Evolutionary conservation across 1,140 invertebrate species (phyloP).

Genomic region (Branchinecta lindahli): DNA sequence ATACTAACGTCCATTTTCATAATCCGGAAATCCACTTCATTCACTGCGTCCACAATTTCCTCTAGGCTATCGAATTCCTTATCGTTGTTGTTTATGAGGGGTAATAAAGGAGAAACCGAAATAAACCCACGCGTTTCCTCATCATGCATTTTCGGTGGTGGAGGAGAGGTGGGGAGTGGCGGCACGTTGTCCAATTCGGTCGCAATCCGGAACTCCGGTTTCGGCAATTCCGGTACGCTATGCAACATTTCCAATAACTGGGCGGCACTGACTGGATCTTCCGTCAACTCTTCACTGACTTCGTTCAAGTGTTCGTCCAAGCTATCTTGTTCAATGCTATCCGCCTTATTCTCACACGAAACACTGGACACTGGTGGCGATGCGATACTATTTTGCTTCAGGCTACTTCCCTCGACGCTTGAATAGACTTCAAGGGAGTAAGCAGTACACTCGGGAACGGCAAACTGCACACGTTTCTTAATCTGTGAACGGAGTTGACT

Average conservation of each 20-base stretch:
- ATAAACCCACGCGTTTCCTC: background rate
- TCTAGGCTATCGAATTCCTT: background rate
- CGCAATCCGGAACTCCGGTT: background rate
- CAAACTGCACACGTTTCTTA: constrained; percentile 3
- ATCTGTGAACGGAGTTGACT: background rate
- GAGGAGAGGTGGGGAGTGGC: background rate
- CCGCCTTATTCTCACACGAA: background rate
- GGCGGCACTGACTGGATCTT: background rate
- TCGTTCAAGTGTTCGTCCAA: background rate
- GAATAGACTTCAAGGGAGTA: background rate
- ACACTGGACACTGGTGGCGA: too few relatives aligned
- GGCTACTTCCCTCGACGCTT: background rate
- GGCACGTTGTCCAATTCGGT: background rate
- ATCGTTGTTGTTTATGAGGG: background rate
- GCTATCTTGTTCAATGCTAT: background rate
- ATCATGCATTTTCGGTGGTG: background rate
- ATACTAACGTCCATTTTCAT: background rate
- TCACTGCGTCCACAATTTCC: background rate
- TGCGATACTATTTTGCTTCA: background rate
- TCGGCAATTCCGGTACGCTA: background rate
- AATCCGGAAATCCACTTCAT: constrained; percentile 6
- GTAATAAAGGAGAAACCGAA: background rate
- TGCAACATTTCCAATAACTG: background rate
- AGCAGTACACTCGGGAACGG: background rate
- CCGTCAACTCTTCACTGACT: background rate